Evolutionary conservation across 2,797 vertebrate species (phyloP).

Genomic region (Tokudaia tokunoshimensis): DNA sequence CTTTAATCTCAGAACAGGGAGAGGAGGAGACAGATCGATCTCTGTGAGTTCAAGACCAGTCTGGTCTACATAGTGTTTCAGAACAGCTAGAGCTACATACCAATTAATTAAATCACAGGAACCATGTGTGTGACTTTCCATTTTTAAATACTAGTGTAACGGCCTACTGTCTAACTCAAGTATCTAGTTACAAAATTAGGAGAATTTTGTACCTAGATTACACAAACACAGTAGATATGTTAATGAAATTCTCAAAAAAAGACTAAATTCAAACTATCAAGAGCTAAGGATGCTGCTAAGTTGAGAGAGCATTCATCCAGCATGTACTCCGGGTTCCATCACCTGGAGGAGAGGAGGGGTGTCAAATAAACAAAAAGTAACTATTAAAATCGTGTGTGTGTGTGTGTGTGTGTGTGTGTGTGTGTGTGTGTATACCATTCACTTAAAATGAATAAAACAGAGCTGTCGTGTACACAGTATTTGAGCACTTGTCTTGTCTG

Average conservation of each 20-base stretch:
- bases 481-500: neutral
- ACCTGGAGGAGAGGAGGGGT: neutral
- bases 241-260: constrained; percentile 42
- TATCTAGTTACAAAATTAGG: constrained; percentile 15
- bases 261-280: neutral
- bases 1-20: neutral
- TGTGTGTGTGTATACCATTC: neutral
- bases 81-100: neutral
- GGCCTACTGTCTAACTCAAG: neutral
- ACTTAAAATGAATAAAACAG: neutral
- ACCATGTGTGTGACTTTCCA: neutral
- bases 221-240: constrained; percentile 30
- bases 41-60: neutral
- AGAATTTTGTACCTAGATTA: neutral
- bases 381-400: neutral
- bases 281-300: neutral
- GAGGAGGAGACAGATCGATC: neutral
- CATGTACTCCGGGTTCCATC: neutral
- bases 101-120: neutral
- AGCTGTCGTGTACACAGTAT: neutral
- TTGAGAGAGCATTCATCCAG: neutral
- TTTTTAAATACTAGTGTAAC: neutral
- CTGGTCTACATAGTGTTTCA: neutral
- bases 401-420: neutral
- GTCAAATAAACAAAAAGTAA: constrained; percentile 12